Base-by-base conservation (phyloP, 2,113 vertebrate species). In the Balaenoptera acutorostrata region DNA sequence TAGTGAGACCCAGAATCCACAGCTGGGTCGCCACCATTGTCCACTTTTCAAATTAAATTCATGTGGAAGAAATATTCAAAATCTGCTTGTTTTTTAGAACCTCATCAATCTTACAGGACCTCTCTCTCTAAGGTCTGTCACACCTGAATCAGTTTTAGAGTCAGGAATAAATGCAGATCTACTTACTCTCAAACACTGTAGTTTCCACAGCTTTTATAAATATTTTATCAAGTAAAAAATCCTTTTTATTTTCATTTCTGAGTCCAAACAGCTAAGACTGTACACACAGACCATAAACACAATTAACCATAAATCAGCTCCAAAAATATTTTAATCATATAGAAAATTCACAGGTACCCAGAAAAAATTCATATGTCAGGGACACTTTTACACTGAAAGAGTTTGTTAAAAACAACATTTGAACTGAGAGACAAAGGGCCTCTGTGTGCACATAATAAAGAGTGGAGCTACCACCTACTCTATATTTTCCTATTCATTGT, bases 331-430 rank as follows among this genome's bases (percentile, higher is more conserved):
- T 69, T 81, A 49, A 81, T 52, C 31, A 78, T 49, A 46, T 57
- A 41, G 61, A 68, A 95, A 92, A 81, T 69, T 84, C 33, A 87
- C 23, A 46, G 21, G 49, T 36, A 44, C 14, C 55, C 25, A 64
- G 21, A 31, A 83, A 84, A 91, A 69, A 20, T 1, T 82, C 55
- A 21, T 8, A 9, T 15, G 25, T 66, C 14, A 63, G 68, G 31
- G 23, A 59, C 46, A 83, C 13, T 71, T 95, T 95, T 68, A n/a
- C 31, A 7, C 8, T 87, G 36, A 81, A 95, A 77, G 49, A 52
- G 18, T 88, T 91, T 90, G 10, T 61, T 77, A 31, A 90, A 94
- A 80, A 33, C 27, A 93, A 64, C 12, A 64, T 69, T 96, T 96
- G 52, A 95, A 63, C n/a, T 12, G 69, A 93, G 31, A 7, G 44